These are phyloP conservation scores for Clangula hyemalis DNA, from an alignment of 2,797 vertebrate species.

Conservation along the genomic window DNA sequence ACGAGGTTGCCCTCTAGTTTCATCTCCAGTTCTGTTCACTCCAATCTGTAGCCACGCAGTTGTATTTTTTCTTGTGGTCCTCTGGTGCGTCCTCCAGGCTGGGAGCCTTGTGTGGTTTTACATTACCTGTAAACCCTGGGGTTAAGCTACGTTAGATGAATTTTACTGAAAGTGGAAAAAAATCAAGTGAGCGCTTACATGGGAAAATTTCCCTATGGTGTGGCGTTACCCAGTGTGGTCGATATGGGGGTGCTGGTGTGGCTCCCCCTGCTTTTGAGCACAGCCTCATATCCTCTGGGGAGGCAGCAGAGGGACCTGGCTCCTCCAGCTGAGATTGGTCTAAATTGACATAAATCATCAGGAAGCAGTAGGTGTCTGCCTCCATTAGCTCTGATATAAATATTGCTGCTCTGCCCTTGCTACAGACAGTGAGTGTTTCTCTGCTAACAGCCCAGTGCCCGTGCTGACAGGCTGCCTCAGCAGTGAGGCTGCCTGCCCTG, in stretches of 20 bases:
- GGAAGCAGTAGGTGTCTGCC: accelerated
- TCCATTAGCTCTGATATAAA: not conserved
- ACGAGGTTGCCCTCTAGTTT: not conserved
- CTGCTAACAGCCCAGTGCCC: not conserved
- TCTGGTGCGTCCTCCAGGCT: accelerated
- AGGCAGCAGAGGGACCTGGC: not conserved
- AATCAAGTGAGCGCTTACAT: not conserved
- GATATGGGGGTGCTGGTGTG: accelerated
- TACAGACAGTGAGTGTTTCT: not conserved
- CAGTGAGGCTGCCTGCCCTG: not conserved
- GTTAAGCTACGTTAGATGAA: not conserved
- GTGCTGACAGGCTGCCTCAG: not conserved
- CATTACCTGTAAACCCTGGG: not conserved
- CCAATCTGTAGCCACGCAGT: not conserved
- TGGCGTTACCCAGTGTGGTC: accelerated
- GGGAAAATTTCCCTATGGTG: not conserved
- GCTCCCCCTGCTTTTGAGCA: not conserved
- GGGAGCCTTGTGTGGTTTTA: not conserved
- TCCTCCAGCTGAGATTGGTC: not conserved
- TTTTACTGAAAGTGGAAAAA: not conserved
- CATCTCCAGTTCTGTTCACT: not conserved
- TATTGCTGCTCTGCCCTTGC: not conserved
- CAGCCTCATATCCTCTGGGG: not conserved
- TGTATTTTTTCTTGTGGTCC: not conserved
- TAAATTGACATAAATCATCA: not conserved